These are phyloP conservation scores for Labeo catla DNA, from an alignment of 2,113 vertebrate species.

Conservation along the genomic window DNA sequence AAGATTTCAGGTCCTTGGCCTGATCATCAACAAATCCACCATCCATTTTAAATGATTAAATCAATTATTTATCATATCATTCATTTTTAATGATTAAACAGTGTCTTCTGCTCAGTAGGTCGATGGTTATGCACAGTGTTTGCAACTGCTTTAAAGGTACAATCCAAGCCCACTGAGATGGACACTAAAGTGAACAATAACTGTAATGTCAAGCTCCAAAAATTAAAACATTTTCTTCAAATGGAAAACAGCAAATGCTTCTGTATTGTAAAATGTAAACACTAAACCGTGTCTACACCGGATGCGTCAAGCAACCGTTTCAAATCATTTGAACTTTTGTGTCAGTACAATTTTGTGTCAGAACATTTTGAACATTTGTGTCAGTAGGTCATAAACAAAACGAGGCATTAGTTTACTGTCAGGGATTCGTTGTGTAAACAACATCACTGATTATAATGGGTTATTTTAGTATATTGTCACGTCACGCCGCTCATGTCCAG, in stretches of 20 bases:
- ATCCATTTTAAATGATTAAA: slow-evolving; percentile 12
- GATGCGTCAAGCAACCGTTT: too few relatives aligned
- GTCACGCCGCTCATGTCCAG: too few relatives aligned
- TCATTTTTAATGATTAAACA: slow-evolving; percentile 4
- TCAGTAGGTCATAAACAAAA: too few relatives aligned
- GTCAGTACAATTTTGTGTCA: too few relatives aligned
- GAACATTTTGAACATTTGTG: too few relatives aligned
- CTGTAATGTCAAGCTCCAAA: background rate
- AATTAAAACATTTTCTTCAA: background rate
- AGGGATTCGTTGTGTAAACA: too few relatives aligned
- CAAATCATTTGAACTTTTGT: too few relatives aligned
- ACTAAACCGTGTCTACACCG: background rate
- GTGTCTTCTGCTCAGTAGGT: background rate
- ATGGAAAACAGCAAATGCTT: background rate
- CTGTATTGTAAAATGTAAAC: background rate
- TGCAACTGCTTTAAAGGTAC: background rate
- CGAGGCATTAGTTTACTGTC: too few relatives aligned
- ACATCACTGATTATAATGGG: too few relatives aligned
- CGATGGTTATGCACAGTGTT: background rate
- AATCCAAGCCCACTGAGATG: background rate
- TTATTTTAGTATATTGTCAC: too few relatives aligned
- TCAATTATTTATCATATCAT: background rate
- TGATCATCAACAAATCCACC: background rate
- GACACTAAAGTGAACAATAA: background rate
- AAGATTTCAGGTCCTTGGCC: background rate